A percentile compares a stretch with the other conserved stretches of the same genome.
These are phyloP conservation scores for Halisarca cf. caerulea DNA, from an alignment of 37 sponge, comb jelly and placozoan species.

Conservation along the genomic window DNA sequence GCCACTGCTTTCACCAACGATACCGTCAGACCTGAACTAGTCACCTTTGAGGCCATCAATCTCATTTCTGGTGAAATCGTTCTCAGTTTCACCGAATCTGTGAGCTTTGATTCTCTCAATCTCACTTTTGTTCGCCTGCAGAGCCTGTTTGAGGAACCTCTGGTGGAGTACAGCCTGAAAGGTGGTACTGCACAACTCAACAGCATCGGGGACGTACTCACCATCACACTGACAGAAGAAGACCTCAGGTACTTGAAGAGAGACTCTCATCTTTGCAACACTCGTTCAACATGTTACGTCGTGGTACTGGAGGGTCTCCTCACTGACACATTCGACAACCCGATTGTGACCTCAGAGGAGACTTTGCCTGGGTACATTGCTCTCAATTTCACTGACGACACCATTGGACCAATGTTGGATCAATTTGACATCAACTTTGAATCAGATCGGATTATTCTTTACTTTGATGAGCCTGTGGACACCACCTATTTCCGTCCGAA, in stretches of 20 bases:
- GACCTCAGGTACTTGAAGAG: slow-evolving; percentile 73
- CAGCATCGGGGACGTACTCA: slow-evolving; percentile 37
- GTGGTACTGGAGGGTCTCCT: slow-evolving; percentile 51
- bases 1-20: slow-evolving; percentile 56
- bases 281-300: slow-evolving; percentile 79
- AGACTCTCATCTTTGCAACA: slow-evolving; percentile 62
- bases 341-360: slow-evolving; percentile 25
- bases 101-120: slow-evolving; percentile 57
- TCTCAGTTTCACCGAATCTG: slow-evolving; percentile 75
- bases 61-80: slow-evolving; percentile 50
- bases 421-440: slow-evolving; percentile 61
- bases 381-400: slow-evolving; percentile 61
- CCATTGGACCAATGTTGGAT: slow-evolving; percentile 57
- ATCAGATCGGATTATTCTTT: slow-evolving; percentile 25
- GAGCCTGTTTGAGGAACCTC: slow-evolving; percentile 80
- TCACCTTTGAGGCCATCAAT: slow-evolving; percentile 54
- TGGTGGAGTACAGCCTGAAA: slow-evolving; percentile 60
- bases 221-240: slow-evolving; percentile 46
- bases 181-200: slow-evolving; percentile 40
- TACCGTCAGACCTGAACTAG: slow-evolving; percentile 54
- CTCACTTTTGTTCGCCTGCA: slow-evolving; percentile 54
- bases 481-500: slow-evolving; percentile 35
- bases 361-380: slow-evolving; percentile 78
- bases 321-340: slow-evolving; percentile 73
- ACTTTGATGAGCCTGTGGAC: slow-evolving; percentile 67